Conservation (phyloP, 2,797 vertebrate genomes). For the Pangasius macronema region DNA sequence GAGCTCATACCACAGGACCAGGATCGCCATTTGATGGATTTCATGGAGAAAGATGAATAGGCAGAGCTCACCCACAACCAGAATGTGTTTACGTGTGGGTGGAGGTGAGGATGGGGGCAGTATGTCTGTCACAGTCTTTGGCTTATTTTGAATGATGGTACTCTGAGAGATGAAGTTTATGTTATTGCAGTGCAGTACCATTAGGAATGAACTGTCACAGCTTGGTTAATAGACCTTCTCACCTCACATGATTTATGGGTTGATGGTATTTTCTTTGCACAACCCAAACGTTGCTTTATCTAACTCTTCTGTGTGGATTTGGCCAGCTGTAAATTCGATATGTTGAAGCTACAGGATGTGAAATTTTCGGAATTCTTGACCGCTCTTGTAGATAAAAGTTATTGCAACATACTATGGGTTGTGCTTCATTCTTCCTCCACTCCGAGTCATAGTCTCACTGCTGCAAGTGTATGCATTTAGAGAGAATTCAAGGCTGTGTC, state of each 20-base stretch:
- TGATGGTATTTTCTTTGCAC: slow-evolving; percentile 6
- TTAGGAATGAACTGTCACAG: slow-evolving; percentile 18
- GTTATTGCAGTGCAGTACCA: slow-evolving; percentile 16
- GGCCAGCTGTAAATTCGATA: background rate
- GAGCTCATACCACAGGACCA: slow-evolving; percentile 49
- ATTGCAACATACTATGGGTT: background rate
- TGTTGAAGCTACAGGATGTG: background rate
- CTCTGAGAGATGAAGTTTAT: slow-evolving; percentile 20
- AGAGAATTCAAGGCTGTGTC: background rate
- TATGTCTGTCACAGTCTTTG: slow-evolving; percentile 30
- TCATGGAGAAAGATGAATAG: slow-evolving; percentile 18
- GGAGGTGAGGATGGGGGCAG: background rate
- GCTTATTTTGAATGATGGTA: slow-evolving; percentile 32
- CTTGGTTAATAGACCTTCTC: background rate
- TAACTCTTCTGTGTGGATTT: background rate
- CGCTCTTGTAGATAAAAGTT: background rate
- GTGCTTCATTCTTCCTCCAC: background rate
- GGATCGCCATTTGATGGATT: slow-evolving; percentile 59
- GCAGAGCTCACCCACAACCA: background rate
- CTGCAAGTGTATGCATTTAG: background rate
- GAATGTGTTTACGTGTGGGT: background rate
- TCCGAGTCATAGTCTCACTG: background rate
- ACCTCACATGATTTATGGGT: background rate
- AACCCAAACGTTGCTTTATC: background rate
- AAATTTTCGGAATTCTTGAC: background rate